A percentile compares a stretch with the other conserved stretches of the same genome.
These are phyloP conservation scores for Campylomormyrus numenius DNA, from an alignment of 2,113 vertebrate species.

Conservation along the genomic window DNA sequence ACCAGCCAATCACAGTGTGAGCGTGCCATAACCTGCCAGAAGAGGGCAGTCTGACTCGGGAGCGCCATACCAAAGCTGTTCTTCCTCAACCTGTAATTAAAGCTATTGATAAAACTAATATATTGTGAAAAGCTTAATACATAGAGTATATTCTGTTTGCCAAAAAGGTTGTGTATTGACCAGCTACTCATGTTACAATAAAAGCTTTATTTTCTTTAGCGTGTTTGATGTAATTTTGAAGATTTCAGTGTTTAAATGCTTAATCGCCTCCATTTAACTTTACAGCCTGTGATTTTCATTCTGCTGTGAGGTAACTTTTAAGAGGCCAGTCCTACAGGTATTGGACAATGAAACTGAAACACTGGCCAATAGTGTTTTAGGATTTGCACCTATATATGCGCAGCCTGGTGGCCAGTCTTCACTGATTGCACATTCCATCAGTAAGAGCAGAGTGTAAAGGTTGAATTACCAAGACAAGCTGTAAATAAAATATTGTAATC, in stretches of 20 bases:
- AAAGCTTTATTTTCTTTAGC: not conserved
- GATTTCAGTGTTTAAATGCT: not conserved
- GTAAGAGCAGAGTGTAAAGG: not conserved
- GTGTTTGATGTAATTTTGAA: not conserved
- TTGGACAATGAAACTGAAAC: not conserved
- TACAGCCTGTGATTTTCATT: not conserved
- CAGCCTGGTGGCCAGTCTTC: not conserved
- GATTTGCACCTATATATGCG: not conserved
- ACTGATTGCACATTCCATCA: not conserved
- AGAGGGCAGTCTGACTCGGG: not conserved
- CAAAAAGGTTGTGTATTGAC: not conserved
- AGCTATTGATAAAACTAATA: not conserved
- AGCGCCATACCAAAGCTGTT: not conserved
- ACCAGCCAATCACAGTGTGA: constrained; percentile 8
- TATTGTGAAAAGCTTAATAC: not conserved
- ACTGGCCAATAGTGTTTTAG: not conserved
- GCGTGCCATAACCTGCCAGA: not conserved
- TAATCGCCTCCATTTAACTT: not conserved
- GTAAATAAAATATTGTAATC: not conserved
- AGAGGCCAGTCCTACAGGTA: not conserved
- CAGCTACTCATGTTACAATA: not conserved
- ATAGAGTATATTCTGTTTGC: not conserved
- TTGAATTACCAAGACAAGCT: not conserved
- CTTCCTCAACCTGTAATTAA: not conserved
- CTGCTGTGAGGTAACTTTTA: not conserved